Evolutionary conservation across 2,888 invertebrate species (phyloP), one percentile per base, ranked within the genome.

Genomic region (Phanerotoma sp.): DNA sequence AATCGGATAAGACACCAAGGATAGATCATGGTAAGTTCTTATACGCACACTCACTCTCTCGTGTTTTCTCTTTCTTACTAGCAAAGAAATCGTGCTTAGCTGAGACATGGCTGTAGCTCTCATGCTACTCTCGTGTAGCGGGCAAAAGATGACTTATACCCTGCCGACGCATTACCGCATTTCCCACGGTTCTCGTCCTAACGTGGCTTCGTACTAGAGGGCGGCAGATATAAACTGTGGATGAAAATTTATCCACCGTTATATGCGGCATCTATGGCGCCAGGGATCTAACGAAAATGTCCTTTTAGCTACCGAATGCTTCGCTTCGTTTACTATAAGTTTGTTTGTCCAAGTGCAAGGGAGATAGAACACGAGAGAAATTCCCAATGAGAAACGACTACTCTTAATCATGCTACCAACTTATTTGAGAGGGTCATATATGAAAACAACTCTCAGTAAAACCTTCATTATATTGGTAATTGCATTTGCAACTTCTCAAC

Each of bases 181-280:
- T 62, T 62, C 62, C 61, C 62, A 62, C 62, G 62, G 59, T 62
- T 58, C 60, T 60, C 57, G 54, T 51, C 51, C 40, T 59, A 59
- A 60, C 57, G 54, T 42, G 37, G 46, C 33, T 54, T 25, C 25
- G 25, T 40, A 20, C 21, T 21, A 46, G 46, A 30, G 46, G 30
- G 54, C 49, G 20, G 54, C 46, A 50, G 54, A 56, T 62, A 58
- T 61, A 57, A 61, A 60, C 60, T 62, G 54, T 52, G 56, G 57
- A 58, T 59, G 63, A 59, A 57, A 62, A 64, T 66, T 63, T 61
- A 66, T 66, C 64, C 60, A 62, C 62, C 59, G 57, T 53, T 55
- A 60, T 37, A 52, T 44, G 42, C 56, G 40, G 46, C 55, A 44
- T 53, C 57, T 33, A 47, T 25, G 33, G 9, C 49, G 54, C 54